Evolutionary conservation across 1,140 invertebrate species (phyloP).

Genomic region (Hyposmocoma kahamanoa): DNA sequence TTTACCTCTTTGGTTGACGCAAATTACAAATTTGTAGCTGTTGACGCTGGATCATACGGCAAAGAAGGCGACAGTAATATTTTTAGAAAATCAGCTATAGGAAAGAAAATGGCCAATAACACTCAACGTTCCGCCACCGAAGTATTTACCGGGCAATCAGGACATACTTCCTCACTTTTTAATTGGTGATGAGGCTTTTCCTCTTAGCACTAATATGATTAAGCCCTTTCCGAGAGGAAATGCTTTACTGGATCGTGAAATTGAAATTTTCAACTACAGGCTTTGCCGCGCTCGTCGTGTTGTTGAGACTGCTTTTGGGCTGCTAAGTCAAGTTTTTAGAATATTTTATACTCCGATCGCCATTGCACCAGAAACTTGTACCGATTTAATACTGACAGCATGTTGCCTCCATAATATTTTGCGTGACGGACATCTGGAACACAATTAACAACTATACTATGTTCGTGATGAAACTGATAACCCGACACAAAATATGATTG

Average conservation of each 20-base stretch:
- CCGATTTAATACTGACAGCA: no score
- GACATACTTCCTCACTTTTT: neutral
- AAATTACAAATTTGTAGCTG: no score
- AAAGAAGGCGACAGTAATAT: no score
- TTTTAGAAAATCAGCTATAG: neutral
- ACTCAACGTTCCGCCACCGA: neutral
- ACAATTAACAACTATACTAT: no score
- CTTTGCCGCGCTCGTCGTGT: slow-evolving; percentile 7
- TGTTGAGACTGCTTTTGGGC: slow-evolving; percentile 5
- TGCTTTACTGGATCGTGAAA: neutral
- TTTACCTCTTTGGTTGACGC: no score
- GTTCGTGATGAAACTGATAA: no score
- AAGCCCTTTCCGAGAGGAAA: slow-evolving; percentile 6
- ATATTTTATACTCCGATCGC: no score
- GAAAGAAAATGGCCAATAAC: neutral
- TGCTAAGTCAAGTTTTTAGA: slow-evolving; percentile 8
- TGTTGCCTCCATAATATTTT: no score
- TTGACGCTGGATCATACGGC: no score
- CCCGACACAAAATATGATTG: no score
- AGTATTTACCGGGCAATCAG: neutral
- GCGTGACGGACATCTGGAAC: no score
- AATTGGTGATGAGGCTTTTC: neutral
- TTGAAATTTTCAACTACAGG: slow-evolving; percentile 9
- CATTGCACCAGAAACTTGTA: no score
- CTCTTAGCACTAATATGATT: slow-evolving; percentile 5